Evolutionary conservation across 1,140 invertebrate genomes (phyloP).

Genomic region (Conus betulinus): DNA sequence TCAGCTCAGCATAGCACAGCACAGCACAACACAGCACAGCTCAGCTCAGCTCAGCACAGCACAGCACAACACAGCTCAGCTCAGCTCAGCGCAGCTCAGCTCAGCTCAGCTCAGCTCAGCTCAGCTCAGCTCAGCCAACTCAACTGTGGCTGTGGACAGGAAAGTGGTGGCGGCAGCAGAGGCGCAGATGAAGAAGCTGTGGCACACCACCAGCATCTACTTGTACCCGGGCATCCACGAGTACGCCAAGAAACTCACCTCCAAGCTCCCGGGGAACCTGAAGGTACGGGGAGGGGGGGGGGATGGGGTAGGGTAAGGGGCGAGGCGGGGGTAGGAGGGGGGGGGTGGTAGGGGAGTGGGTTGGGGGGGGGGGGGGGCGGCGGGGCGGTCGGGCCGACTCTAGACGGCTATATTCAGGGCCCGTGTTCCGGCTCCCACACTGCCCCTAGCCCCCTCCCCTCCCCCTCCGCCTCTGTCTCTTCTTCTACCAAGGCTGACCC

Average conservation of each 20-base stretch:
- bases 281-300: slow-evolving; percentile 79
- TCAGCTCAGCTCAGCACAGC: slow-evolving; percentile 52
- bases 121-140: slow-evolving; percentile 39
- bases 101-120: slow-evolving; percentile 60
- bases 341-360: too few species aligned
- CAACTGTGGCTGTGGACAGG: slow-evolving; percentile 53
- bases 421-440: too few species aligned
- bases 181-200: slow-evolving; percentile 88
- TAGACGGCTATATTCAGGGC: too few species aligned
- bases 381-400: too few species aligned
- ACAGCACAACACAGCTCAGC: slow-evolving; percentile 56
- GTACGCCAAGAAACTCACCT: slow-evolving; percentile 90
- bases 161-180: slow-evolving; percentile 84
- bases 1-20: slow-evolving; percentile 27
- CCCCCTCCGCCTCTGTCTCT: too few species aligned
- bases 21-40: slow-evolving; percentile 49
- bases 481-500: too few species aligned
- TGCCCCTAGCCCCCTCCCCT: too few species aligned
- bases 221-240: slow-evolving; percentile 92
- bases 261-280: slow-evolving; percentile 88
- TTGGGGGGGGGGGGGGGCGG: too few species aligned
- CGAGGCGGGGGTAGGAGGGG: too few species aligned
- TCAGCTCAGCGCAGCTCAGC: too few species aligned
- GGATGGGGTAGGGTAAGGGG: too few species aligned
- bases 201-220: slow-evolving; percentile 95